Conservation (phyloP, 2,113 vertebrate genomes). For the Phalacrocorax carbo region DNA sequence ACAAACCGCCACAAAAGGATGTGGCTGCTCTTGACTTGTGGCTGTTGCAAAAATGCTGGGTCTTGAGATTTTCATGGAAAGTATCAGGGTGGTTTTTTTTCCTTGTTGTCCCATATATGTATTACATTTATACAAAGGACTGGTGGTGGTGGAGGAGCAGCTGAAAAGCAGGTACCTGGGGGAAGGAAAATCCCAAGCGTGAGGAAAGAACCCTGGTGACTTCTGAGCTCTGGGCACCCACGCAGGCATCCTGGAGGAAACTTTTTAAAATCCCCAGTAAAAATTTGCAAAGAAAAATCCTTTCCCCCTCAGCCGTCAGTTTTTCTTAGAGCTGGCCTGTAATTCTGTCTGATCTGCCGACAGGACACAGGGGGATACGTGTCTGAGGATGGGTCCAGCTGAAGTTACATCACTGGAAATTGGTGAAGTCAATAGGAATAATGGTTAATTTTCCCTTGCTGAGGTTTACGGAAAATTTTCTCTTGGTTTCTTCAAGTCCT, state of each 20-base stretch:
- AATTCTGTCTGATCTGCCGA: background rate
- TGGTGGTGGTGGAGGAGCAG: background rate
- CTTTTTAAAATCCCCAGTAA: background rate
- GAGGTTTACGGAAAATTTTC: background rate
- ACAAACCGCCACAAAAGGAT: background rate
- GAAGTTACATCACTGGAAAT: background rate
- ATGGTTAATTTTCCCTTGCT: background rate
- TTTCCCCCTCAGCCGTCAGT: background rate
- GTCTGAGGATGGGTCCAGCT: background rate
- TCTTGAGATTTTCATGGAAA: background rate
- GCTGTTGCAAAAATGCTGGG: background rate
- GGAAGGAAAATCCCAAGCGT: background rate
- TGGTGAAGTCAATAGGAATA: background rate
- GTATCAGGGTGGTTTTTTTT: background rate
- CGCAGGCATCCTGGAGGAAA: background rate
- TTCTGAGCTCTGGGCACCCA: background rate
- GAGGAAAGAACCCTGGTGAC: background rate
- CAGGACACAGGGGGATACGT: fast-evolving
- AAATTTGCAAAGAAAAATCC: background rate
- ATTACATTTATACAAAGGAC: background rate
- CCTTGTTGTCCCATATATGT: background rate
- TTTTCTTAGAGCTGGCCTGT: background rate
- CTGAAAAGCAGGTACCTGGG: background rate
- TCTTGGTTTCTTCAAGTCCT: background rate
- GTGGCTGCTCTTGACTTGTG: background rate